A percentile compares a stretch with the other conserved stretches of the same genome.
Conservation (phyloP, 2,113 vertebrate genomes). For the Axis porcinus region DNA sequence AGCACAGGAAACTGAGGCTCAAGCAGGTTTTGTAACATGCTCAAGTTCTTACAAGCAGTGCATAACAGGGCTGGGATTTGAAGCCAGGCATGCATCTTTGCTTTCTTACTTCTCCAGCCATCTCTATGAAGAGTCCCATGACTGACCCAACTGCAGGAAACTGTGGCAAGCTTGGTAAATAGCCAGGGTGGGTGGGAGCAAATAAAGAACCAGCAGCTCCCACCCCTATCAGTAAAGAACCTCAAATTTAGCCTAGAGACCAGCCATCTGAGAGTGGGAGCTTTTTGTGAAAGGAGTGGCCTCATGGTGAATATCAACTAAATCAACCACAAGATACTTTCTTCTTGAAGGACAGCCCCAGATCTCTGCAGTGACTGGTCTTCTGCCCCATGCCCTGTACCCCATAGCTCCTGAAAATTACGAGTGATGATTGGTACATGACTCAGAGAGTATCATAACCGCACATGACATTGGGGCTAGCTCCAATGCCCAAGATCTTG, state of each 20-base stretch:
- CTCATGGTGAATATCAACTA: neutral
- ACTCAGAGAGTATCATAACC: neutral
- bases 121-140: neutral
- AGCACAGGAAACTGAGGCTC: neutral
- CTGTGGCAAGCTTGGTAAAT: neutral
- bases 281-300: neutral
- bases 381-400: neutral
- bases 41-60: neutral
- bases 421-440: neutral
- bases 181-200: neutral
- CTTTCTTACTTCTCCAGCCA: neutral
- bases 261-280: neutral
- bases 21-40: neutral
- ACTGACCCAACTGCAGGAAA: neutral
- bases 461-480: neutral
- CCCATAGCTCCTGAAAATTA: neutral
- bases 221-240: neutral
- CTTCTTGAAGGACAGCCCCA: neutral
- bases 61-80: neutral
- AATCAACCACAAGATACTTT: neutral
- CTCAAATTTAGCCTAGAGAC: neutral
- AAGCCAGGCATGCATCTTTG: neutral
- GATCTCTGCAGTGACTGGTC: neutral
- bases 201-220: fast-evolving
- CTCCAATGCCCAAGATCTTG: neutral